Percentiles rank a stretch among this genome's conserved stretches.
Evolutionary conservation across 2,888 invertebrate species (phyloP).

Genomic region (Scrobipalpa atriplicella): DNA sequence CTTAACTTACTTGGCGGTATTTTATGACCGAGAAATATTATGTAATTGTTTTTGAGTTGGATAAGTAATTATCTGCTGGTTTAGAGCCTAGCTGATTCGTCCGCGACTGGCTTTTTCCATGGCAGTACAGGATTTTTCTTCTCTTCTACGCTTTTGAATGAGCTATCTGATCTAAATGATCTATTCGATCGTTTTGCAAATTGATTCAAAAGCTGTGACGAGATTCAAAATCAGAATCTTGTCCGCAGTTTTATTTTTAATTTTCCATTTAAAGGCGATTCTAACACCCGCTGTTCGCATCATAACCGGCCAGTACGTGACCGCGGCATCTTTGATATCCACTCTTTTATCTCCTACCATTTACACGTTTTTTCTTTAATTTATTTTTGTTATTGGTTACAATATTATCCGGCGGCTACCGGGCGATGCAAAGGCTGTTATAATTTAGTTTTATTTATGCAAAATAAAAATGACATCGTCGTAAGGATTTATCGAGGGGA

Average conservation of each 20-base stretch:
- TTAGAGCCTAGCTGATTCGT: no score
- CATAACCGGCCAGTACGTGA: conserved; percentile 79
- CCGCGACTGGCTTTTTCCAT: no score
- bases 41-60: no score
- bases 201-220: conserved; percentile 40
- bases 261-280: conserved; percentile 57
- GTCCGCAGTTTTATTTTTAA: conserved; percentile 53
- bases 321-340: conserved; percentile 76
- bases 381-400: conserved; percentile 78
- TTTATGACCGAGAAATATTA: no score
- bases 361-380: conserved; percentile 67
- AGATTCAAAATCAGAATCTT: conserved; percentile 34
- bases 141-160: no score
- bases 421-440: conserved; percentile 74
- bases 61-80: no score
- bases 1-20: no score
- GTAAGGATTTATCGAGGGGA: conserved; percentile 70
- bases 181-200: not conserved
- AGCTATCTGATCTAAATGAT: no score
- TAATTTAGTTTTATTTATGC: conserved; percentile 82
- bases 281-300: conserved; percentile 70
- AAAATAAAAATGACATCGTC: conserved; percentile 74
- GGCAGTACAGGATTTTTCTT: not conserved
- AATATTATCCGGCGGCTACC: conserved; percentile 79
- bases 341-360: conserved; percentile 67